These are phyloP conservation scores for Lordiphosa fenestrarum DNA, from an alignment of 2,888 invertebrate genomes.

Conservation along the genomic window DNA sequence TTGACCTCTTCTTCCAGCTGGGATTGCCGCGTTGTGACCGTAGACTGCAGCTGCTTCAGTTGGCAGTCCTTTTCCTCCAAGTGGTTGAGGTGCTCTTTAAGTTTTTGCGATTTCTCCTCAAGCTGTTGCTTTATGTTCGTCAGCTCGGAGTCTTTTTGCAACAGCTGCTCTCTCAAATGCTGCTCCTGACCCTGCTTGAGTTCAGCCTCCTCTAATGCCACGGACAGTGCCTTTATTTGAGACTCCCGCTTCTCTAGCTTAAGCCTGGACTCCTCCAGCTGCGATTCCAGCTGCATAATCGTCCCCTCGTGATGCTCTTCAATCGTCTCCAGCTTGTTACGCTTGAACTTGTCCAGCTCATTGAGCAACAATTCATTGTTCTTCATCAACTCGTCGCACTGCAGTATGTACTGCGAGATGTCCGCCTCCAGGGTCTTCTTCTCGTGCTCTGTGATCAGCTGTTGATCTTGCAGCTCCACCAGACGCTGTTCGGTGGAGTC, in stretches of 20 bases:
- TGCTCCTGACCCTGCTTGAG: not conserved
- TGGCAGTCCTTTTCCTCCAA: constrained; percentile 2
- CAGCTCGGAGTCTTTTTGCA: constrained; percentile 24
- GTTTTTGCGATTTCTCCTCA: constrained; percentile 10
- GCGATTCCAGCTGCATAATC: constrained; percentile 84
- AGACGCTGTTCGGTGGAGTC: constrained; percentile 81
- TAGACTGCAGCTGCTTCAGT: constrained; percentile 19
- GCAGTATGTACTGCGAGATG: constrained; percentile 82
- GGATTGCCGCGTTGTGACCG: constrained; percentile 4
- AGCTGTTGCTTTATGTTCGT: constrained; percentile 13
- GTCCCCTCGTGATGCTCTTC: constrained; percentile 88
- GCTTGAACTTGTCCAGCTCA: constrained; percentile 84
- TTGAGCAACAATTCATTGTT: constrained; percentile 86
- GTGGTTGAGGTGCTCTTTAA: constrained; percentile 14
- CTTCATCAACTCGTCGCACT: constrained; percentile 86
- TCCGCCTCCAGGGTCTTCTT: constrained; percentile 81
- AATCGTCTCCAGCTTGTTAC: constrained; percentile 85
- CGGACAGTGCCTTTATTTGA: constrained; percentile 10
- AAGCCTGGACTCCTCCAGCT: constrained; percentile 83
- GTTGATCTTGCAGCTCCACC: constrained; percentile 77
- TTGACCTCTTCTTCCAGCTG: constrained; percentile 8
- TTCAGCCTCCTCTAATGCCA: constrained; percentile 15
- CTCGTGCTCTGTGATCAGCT: constrained; percentile 82
- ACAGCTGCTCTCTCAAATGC: constrained; percentile 33
- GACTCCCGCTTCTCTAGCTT: constrained; percentile 11